These are phyloP conservation scores for Sebastes fasciatus DNA, from an alignment of 2,113 vertebrate species.

Conservation along the genomic window DNA sequence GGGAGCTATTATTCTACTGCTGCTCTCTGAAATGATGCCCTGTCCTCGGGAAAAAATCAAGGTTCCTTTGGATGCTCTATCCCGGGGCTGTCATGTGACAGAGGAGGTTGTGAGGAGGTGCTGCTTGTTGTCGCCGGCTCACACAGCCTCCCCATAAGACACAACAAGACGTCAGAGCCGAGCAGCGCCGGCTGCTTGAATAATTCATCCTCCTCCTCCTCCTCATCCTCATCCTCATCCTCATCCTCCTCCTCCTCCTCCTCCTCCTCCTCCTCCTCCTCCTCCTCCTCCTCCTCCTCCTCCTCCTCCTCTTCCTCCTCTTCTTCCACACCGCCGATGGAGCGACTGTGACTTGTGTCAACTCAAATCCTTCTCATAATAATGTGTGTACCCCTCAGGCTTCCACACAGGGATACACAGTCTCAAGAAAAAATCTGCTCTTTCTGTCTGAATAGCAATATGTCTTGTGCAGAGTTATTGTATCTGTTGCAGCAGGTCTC, in stretches of 20 bases:
- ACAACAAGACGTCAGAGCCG: slow-evolving; percentile 73
- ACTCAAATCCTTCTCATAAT: slow-evolving; percentile 78
- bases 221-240: too few species aligned
- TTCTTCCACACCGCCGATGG: slow-evolving; percentile 62
- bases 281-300: slow-evolving; percentile 46
- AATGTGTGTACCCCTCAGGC: slow-evolving; percentile 76
- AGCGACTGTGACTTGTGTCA: slow-evolving; percentile 82
- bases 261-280: slow-evolving; percentile 50
- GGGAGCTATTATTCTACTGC: slow-evolving; percentile 71
- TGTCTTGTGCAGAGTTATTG: slow-evolving; percentile 56
- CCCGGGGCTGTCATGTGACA: slow-evolving; percentile 70
- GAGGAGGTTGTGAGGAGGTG: slow-evolving; percentile 57
- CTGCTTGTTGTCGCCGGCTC: slow-evolving; percentile 66
- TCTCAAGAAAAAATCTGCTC: slow-evolving; percentile 41
- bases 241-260: slow-evolving; percentile 45
- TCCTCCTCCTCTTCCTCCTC: slow-evolving; percentile 37
- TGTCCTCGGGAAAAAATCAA: slow-evolving; percentile 72
- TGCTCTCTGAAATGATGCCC: slow-evolving; percentile 77
- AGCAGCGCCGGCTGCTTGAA: slow-evolving; percentile 73
- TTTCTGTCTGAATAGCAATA: slow-evolving; percentile 69
- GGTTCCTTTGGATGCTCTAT: slow-evolving; percentile 65
- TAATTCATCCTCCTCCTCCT: slow-evolving; percentile 68
- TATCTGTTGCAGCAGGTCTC: slow-evolving; percentile 66
- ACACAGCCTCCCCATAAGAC: slow-evolving; percentile 70
- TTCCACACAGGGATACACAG: slow-evolving; percentile 49